Percentiles rank a stretch among this genome's conserved stretches.
Evolutionary conservation across 2,113 vertebrate genomes (phyloP).

Genomic region (Grallaria varia): DNA sequence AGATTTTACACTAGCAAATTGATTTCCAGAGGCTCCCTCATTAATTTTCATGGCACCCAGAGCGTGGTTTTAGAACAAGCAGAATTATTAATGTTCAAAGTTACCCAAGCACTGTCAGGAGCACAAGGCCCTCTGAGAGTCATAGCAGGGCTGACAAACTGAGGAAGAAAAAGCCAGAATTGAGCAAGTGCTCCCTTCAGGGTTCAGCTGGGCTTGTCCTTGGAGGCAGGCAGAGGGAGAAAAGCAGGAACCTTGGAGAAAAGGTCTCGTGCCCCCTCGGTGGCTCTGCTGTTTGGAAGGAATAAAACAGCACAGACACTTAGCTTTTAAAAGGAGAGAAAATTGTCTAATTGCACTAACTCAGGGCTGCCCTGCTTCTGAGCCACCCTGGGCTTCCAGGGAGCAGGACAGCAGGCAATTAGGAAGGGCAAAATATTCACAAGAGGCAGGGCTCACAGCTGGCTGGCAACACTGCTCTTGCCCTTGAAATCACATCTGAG

Average conservation of each 20-base stretch:
- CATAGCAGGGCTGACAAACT: neutral
- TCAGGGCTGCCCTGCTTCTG: neutral
- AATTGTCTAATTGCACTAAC: neutral
- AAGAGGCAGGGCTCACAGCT: neutral
- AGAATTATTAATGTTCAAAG: constrained; percentile 68
- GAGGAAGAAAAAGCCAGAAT: neutral
- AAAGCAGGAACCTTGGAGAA: neutral
- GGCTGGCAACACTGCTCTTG: neutral
- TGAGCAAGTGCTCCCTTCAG: neutral
- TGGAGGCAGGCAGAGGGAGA: neutral
- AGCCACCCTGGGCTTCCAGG: neutral
- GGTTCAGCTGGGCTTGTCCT: neutral
- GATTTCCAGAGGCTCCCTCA: constrained; percentile 54
- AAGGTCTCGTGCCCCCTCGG: accelerated
- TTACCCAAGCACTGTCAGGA: neutral
- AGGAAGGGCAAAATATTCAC: neutral
- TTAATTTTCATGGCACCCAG: constrained; percentile 68
- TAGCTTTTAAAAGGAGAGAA: neutral
- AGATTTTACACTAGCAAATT: constrained; percentile 45
- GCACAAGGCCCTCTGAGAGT: neutral
- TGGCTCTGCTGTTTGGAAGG: neutral
- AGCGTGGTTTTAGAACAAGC: constrained; percentile 53
- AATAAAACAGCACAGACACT: neutral
- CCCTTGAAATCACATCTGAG: neutral
- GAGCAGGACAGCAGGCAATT: neutral